Conservation (phyloP, 2,797 vertebrate species). For the Yasuhikotakia modesta region DNA sequence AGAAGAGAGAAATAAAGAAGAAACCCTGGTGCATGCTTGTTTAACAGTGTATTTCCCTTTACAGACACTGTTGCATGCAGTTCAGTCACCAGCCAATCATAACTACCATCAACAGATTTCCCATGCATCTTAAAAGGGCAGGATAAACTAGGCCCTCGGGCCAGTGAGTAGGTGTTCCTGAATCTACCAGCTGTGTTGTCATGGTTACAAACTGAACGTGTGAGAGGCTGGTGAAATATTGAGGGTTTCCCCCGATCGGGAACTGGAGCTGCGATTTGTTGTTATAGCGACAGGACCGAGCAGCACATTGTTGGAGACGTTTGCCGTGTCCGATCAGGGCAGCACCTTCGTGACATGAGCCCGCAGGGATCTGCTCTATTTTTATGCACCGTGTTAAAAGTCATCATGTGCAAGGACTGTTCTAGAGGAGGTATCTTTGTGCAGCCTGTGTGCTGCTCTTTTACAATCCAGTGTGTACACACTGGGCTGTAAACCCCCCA, state of each 20-base stretch:
- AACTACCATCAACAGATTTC: conserved; percentile 24
- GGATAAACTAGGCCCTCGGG: conserved; percentile 42
- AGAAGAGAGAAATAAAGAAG: background rate
- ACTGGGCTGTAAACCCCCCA: background rate
- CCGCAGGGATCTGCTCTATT: conserved; percentile 45
- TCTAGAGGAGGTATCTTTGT: conserved; percentile 28
- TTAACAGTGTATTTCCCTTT: background rate
- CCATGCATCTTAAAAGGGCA: conserved; percentile 48
- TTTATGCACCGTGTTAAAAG: conserved; percentile 27
- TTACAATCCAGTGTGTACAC: conserved; percentile 10
- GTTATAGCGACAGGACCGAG: background rate
- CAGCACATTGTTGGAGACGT: background rate
- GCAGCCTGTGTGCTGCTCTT: conserved; percentile 31
- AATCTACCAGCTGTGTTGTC: conserved; percentile 50
- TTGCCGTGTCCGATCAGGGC: conserved; percentile 20
- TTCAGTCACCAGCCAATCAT: background rate
- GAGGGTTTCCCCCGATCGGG: conserved; percentile 48
- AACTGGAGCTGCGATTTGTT: conserved; percentile 3
- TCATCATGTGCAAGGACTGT: conserved; percentile 22
- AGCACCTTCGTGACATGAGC: background rate
- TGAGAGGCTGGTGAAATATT: conserved; percentile 34
- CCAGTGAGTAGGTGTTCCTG: conserved; percentile 41
- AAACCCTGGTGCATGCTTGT: conserved; percentile 15
- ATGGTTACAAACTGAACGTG: conserved; percentile 42
- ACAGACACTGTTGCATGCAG: conserved; percentile 4